phyloP scores from a whole-genome alignment of 2,888 invertebrate genomes.

The Lucinisca nassula region DNA sequence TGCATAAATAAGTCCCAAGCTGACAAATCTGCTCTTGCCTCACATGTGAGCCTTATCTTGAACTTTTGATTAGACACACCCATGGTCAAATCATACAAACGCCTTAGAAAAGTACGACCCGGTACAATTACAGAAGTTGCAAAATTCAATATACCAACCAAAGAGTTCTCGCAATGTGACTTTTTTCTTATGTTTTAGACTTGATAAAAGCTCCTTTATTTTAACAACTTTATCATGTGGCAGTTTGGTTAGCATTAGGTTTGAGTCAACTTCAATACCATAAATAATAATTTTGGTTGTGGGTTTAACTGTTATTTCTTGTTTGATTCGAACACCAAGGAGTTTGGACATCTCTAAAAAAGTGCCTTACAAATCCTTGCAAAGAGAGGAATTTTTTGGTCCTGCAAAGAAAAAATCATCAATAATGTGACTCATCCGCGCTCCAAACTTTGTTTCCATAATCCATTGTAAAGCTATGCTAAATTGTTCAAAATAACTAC shows the following conservation, averaged over 20 bases:
- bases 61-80: neutral
- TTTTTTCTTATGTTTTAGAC: too few species aligned
- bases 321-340: too few species aligned
- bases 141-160: constrained; percentile 26
- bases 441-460: neutral
- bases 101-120: constrained; percentile 35
- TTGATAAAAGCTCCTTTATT: too few species aligned
- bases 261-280: too few species aligned
- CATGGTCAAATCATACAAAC: constrained; percentile 46
- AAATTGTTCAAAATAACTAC: constrained; percentile 39
- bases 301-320: too few species aligned
- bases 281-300: too few species aligned
- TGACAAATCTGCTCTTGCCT: constrained; percentile 28
- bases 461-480: constrained; percentile 46
- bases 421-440: constrained; percentile 33
- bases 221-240: too few species aligned
- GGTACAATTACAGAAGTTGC: constrained; percentile 22
- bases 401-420: constrained; percentile 55
- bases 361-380: too few species aligned
- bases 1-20: constrained; percentile 44
- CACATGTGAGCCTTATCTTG: neutral
- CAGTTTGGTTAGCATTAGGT: too few species aligned
- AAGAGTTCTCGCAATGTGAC: too few species aligned
- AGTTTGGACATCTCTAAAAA: too few species aligned
- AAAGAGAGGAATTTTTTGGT: constrained; percentile 2